These are phyloP conservation scores for Anadara kagoshimensis DNA, from an alignment of 1,140 invertebrate species.

Conservation along the genomic window DNA sequence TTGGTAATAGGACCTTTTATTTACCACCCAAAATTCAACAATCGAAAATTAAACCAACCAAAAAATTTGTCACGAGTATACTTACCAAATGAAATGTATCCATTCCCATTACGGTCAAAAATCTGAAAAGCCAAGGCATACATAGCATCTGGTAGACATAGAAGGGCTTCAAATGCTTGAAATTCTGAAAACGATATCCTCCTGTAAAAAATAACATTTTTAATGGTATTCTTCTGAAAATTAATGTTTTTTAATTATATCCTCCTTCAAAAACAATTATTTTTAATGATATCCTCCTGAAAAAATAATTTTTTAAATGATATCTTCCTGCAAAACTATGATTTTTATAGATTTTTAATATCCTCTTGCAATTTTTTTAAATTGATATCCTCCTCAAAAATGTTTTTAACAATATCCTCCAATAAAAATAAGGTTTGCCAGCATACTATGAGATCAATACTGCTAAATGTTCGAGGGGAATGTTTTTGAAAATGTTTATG, in stretches of 20 bases:
- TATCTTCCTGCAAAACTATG: too few relatives aligned
- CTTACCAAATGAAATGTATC: constrained; percentile 94
- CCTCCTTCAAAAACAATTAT: background rate
- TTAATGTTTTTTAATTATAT: constrained; percentile 20
- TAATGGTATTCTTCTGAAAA: constrained; percentile 13
- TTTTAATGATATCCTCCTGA: background rate
- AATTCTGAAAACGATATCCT: constrained; percentile 98
- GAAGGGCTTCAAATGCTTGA: constrained; percentile 96
- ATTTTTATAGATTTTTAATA: too few relatives aligned
- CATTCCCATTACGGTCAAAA: constrained; percentile 98
- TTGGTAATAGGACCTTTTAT: background rate
- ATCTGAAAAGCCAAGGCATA: constrained; percentile 99
- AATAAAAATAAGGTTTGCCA: too few relatives aligned
- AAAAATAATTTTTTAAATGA: too few relatives aligned
- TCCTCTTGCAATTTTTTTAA: too few relatives aligned
- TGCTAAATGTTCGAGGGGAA: too few relatives aligned
- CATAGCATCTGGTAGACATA: constrained; percentile 96
- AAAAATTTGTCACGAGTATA: constrained; percentile 17
- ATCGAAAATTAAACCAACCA: background rate
- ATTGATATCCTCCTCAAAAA: background rate
- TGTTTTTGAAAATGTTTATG: too few relatives aligned
- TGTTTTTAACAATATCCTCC: background rate
- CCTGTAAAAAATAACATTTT: constrained; percentile 59
- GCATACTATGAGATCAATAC: too few relatives aligned
- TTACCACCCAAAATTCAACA: background rate